A percentile compares a stretch with the other conserved stretches of the same genome.
These are phyloP conservation scores for Dynastes grantii DNA, from an alignment of 2,888 invertebrate species.

Conservation along the genomic window DNA sequence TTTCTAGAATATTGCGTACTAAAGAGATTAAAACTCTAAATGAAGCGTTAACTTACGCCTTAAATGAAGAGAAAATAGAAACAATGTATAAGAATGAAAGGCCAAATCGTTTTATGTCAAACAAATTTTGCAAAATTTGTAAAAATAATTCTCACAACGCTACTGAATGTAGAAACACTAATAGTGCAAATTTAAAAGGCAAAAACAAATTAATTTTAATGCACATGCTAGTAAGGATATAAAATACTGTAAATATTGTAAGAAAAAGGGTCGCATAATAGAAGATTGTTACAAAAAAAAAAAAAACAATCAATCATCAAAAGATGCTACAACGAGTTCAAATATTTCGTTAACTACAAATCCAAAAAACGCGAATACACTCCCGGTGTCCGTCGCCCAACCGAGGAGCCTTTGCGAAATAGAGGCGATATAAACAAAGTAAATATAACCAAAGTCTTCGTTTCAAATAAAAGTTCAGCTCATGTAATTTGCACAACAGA, in stretches of 20 bases:
- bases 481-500: too few relatives aligned
- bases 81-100: constrained; percentile 36
- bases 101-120: not conserved
- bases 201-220: not conserved
- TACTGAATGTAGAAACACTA: constrained; percentile 37
- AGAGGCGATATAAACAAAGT: too few relatives aligned
- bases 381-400: too few relatives aligned
- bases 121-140: constrained; percentile 42
- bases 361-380: too few relatives aligned
- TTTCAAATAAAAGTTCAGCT: too few relatives aligned
- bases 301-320: constrained; percentile 18
- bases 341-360: too few relatives aligned
- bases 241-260: constrained; percentile 54
- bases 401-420: too few relatives aligned
- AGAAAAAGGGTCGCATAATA: constrained; percentile 53
- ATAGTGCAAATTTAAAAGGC: not conserved
- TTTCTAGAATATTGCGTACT: constrained; percentile 40
- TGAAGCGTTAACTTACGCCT: constrained; percentile 60
- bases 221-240: not conserved
- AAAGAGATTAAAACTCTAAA: constrained; percentile 59
- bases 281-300: constrained; percentile 52
- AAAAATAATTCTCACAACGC: constrained; percentile 31
- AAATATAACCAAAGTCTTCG: too few relatives aligned
- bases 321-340: too few relatives aligned
- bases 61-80: constrained; percentile 58